Evolutionary conservation across 2,797 vertebrate species (phyloP), one percentile per base, ranked within the genome.

Genomic region (Amazona ochrocephala): DNA sequence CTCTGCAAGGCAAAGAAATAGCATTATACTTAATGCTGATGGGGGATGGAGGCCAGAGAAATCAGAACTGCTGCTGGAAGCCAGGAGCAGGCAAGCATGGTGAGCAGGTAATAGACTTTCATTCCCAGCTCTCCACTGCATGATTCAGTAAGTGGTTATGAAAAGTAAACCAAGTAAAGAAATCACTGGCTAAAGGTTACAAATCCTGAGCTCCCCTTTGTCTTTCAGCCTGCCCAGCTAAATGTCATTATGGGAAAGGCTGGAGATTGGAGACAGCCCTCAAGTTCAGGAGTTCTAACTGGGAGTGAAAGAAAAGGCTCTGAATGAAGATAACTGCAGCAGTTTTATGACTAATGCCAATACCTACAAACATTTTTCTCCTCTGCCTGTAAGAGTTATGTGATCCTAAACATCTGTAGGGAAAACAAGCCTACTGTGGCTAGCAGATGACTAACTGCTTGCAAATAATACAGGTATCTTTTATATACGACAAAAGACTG

Each of bases 351-450:
- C 66, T 68, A 80, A 68, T 84, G 72, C 30, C 13, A 80, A 66
- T 39, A 84, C 53, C 66, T 56, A 71, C 1, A 5, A 77, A 54
- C 30, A 5, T 84, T 89, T 60, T 83, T 24, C 80, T 47, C 24
- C 22, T 89, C 68, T 80, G 92, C 42, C 75, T 87, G 11, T 66
- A 54, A 88, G 29, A 72, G 53, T 64, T 91, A 78, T 9, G 44
- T 48, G 87, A 94, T 71, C 44, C 61, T 77, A 78, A 87, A 41
- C 50, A 73, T 47, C 81, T 79, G 84, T 61, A 60, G 87, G 67
- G 84, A 67, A 87, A 92, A 89, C 56, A 80, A 82, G 14, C 6
- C 21, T 56, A 8, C 87, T 94, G 81, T 75, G 90, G 87, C 82
- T 61, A 54, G 64, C 68, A 77, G 86, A 89, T 74, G 73, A 94